Evolutionary conservation across 2,888 invertebrate genomes (phyloP).

Genomic region (Parelbella ahira): DNA sequence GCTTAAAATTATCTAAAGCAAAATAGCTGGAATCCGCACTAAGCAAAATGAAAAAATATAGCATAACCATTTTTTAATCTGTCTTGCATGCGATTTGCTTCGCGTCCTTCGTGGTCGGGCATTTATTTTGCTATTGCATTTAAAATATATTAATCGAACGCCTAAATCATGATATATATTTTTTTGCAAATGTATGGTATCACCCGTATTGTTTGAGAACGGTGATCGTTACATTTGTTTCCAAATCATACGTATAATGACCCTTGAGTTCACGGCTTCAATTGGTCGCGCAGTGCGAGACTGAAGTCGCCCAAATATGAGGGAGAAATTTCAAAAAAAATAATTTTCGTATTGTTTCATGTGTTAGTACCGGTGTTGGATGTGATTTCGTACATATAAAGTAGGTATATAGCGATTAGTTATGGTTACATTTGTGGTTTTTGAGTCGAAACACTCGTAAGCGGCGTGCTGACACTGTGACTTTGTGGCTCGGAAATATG

Average conservation of each 20-base stretch:
- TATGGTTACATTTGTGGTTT: conserved; percentile 55
- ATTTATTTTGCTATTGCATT: conserved; percentile 32
- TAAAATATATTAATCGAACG: conserved; percentile 32
- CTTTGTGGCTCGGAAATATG: conserved; percentile 71
- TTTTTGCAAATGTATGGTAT: conserved; percentile 28
- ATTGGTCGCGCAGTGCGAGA: conserved; percentile 51
- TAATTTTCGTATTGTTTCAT: conserved; percentile 40
- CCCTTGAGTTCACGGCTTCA: conserved; percentile 66
- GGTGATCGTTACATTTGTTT: conserved; percentile 33
- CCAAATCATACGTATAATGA: conserved; percentile 53
- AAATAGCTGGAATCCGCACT: conserved; percentile 2
- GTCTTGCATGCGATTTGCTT: conserved; percentile 54
- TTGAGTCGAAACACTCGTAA: conserved; percentile 63
- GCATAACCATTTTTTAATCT: conserved; percentile 39
- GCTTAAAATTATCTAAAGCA: too few relatives aligned
- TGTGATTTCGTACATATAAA: conserved; percentile 27
- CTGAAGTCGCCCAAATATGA: conserved; percentile 61
- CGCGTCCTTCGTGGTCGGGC: conserved; percentile 54
- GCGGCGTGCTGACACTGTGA: conserved; percentile 70
- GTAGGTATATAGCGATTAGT: conserved; percentile 26
- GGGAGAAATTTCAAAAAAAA: conserved; percentile 55
- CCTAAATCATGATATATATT: conserved; percentile 27
- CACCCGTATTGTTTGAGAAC: conserved; percentile 32
- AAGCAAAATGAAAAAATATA: not conserved
- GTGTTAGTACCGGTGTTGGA: conserved; percentile 25